Base-by-base conservation (phyloP, 2,113 vertebrate species). In the Colossoma macropomum region DNA sequence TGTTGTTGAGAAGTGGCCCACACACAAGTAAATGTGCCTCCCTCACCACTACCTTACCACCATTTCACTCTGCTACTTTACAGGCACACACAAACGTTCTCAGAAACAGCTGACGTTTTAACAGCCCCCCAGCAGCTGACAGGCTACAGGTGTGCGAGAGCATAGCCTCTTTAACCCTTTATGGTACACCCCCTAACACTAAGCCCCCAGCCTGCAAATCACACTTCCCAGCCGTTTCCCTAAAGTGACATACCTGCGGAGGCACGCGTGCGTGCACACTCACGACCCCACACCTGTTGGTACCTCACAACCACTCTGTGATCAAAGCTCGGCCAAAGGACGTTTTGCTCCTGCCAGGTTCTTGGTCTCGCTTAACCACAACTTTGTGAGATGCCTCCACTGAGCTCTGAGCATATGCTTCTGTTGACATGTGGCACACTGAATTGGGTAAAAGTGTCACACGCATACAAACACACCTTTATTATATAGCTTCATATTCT, bases 71-170 rank as follows among this genome's bases (percentile, higher is more conserved):
- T 65, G 28, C 34, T 48, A 45, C 63, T 50, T 59, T 77, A 80
- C 84, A 82, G 72, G 77, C 75, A 89, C 79, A 80, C 75, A 50
- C 79, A 84, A 77, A 41, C 83, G 89, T 91, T 89, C 91, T 94
- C 92, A 93, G 90, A 93, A 94, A 94, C 94, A 95, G 94, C 94
- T 95, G 94, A 94, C 91, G 88, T 91, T 94, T 94, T 91, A 94
- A 93, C 92, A 92, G 92, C 87, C 92, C 92, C 90, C 89, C 86
- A 93, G 92, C 94, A 95, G 93, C 93, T 95, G 94, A 94, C 92
- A 92, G 89, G 87, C 91, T 93, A 93, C 92, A 95, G 94, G 94
- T 94, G 93, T 92, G 91, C 89, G 90, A 90, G 89, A 90, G 93
- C 89, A 87, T 88, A 90, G 85, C 77, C 90, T 91, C 88, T 91